Base-by-base conservation (phyloP, 2,888 invertebrate genomes). In the Belgica antarctica region DNA sequence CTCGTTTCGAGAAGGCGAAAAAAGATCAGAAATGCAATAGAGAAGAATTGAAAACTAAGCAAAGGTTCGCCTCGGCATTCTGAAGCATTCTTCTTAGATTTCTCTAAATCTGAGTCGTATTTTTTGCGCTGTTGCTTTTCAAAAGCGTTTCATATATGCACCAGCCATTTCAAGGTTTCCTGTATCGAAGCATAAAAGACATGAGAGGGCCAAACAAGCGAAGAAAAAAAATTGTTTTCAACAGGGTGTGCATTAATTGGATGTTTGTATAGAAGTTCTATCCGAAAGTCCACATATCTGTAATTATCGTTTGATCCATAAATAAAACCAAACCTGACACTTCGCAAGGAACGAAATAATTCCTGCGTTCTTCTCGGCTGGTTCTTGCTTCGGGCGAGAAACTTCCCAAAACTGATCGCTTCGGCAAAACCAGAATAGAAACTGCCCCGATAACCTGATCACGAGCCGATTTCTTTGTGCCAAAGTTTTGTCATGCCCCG, bases 261-360 rank as follows among this genome's bases (percentile, higher is more conserved):
- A 52, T 52, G 41, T 41, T 41, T 41, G 41, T 15, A 12, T n/a
- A n/a, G n/a, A n/a, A n/a, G n/a, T n/a, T n/a, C n/a, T n/a, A n/a
- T n/a, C 15, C 41, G 41, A 41, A 31, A 27, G n/a, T n/a, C n/a
- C n/a, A n/a, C n/a, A 59, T 25, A 59, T 59, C 25, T 59, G 59
- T 59, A 59, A 59, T 59, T 59, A 59, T 59, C 59, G 27, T 15
- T 59, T 59, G n/a, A 59, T 25, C 59, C 59, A 59, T 59, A 59
- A 59, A 59, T 59, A 59, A 52, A 52, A 52, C 4, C 12, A 3
- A 15, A 52, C 17, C 52, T 52, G 52, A 52, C 52, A 52, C 52
- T 52, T 19, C 52, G 12, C 7, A 8, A 8, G 12, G 34, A 34
- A 34, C 7, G 34, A 34, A 34, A 34, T 34, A 7, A 34, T n/a